phyloP scores from a whole-genome alignment of 2,888 invertebrate genomes.

The Terebella lapidaria region DNA sequence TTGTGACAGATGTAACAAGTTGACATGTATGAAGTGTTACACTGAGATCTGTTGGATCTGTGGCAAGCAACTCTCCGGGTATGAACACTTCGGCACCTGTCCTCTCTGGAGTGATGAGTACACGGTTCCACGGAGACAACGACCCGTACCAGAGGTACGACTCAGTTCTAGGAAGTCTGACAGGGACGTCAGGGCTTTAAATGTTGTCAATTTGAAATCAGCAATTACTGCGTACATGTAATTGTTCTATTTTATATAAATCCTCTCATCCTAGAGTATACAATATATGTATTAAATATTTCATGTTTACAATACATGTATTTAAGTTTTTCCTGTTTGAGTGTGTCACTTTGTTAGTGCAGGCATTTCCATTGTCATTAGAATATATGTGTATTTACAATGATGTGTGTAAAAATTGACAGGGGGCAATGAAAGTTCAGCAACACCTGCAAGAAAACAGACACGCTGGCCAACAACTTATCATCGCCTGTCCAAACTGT shows the following conservation, averaged over 20 bases:
- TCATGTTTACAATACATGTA: too few relatives aligned
- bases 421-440: neutral
- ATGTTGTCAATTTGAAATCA: too few relatives aligned
- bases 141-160: neutral
- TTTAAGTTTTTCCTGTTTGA: neutral
- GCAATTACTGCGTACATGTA: too few relatives aligned
- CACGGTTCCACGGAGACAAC: neutral
- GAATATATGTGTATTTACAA: too few relatives aligned
- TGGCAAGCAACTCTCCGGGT: neutral
- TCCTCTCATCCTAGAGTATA: too few relatives aligned
- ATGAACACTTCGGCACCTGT: neutral
- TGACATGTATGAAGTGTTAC: neutral
- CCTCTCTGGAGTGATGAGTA: neutral
- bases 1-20: neutral
- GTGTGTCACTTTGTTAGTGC: too few relatives aligned
- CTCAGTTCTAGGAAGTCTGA: too few relatives aligned
- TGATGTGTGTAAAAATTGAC: too few relatives aligned
- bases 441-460: neutral
- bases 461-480: neutral
- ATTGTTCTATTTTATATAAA: too few relatives aligned
- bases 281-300: too few relatives aligned
- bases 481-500: neutral
- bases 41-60: neutral
- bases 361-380: too few relatives aligned
- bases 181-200: too few relatives aligned